phyloP scores from a whole-genome alignment of 2,888 invertebrate species.

The Carabus problematicus region DNA sequence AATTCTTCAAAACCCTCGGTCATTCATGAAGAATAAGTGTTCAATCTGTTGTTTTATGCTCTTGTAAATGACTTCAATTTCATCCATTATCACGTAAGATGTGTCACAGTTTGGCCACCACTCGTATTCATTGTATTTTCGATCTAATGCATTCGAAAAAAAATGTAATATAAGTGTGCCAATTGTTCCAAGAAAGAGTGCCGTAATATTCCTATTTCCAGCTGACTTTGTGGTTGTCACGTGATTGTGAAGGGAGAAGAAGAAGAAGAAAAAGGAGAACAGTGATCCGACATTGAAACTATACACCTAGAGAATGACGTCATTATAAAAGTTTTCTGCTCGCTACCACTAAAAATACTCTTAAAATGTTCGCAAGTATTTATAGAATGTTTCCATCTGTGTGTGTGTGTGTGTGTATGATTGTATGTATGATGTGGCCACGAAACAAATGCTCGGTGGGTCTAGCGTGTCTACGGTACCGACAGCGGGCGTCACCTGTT shows the following conservation, averaged over 20 bases:
- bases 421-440: conserved; percentile 21
- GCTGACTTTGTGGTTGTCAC: conserved; percentile 34
- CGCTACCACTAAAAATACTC: conserved; percentile 33
- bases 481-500: conserved; percentile 16
- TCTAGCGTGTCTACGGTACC: too few relatives aligned
- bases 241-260: conserved; percentile 37
- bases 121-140: too few relatives aligned
- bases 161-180: conserved; percentile 17
- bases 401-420: conserved; percentile 7
- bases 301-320: conserved; percentile 35
- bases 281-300: conserved; percentile 37
- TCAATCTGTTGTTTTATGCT: too few relatives aligned
- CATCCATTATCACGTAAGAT: too few relatives aligned
- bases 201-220: conserved; percentile 41
- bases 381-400: conserved; percentile 13
- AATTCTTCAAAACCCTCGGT: too few relatives aligned
- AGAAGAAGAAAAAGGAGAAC: conserved; percentile 15
- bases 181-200: conserved; percentile 40
- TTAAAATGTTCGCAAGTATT: conserved; percentile 36
- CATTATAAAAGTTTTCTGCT: conserved; percentile 39
- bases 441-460: conserved; percentile 21
- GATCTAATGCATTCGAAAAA: background rate
- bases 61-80: too few relatives aligned
- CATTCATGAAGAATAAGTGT: too few relatives aligned
- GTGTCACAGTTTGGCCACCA: too few relatives aligned